Conservation (phyloP, 2,797 vertebrate species). For the Synanceia verrucosa region DNA sequence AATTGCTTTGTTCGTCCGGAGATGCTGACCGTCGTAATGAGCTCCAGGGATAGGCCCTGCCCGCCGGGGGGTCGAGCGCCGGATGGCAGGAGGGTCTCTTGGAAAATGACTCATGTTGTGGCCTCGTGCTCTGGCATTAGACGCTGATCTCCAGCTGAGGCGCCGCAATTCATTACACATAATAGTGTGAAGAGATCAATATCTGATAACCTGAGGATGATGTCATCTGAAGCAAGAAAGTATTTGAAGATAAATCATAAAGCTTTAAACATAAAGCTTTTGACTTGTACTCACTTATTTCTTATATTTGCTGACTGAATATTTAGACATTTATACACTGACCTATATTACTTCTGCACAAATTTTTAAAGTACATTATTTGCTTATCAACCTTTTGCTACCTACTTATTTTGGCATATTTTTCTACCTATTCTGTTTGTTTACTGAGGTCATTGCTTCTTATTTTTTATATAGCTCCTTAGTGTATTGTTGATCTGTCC, state of each 20-base stretch:
- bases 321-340: too few species aligned
- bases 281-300: background rate
- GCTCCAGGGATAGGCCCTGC: conserved; percentile 27
- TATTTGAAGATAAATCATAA: background rate
- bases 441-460: too few species aligned
- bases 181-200: conserved; percentile 38
- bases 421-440: too few species aligned
- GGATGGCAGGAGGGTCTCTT: conserved; percentile 14
- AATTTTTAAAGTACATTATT: too few species aligned
- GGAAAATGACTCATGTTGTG: conserved; percentile 41
- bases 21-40: conserved; percentile 36
- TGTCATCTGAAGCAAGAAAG: conserved; percentile 6
- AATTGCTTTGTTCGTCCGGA: conserved; percentile 49
- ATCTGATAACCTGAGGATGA: conserved; percentile 27
- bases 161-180: conserved; percentile 31
- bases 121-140: conserved; percentile 18
- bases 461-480: too few species aligned
- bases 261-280: background rate
- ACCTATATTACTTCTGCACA: too few species aligned
- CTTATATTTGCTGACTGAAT: too few species aligned
- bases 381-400: too few species aligned
- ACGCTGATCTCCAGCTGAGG: conserved; percentile 28
- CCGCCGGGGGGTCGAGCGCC: conserved; percentile 2
- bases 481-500: too few species aligned
- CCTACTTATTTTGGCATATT: too few species aligned